A percentile compares a stretch with the other conserved stretches of the same genome.
Conservation (phyloP, 1,140 invertebrate genomes). For the Drosophila athabasca region DNA sequence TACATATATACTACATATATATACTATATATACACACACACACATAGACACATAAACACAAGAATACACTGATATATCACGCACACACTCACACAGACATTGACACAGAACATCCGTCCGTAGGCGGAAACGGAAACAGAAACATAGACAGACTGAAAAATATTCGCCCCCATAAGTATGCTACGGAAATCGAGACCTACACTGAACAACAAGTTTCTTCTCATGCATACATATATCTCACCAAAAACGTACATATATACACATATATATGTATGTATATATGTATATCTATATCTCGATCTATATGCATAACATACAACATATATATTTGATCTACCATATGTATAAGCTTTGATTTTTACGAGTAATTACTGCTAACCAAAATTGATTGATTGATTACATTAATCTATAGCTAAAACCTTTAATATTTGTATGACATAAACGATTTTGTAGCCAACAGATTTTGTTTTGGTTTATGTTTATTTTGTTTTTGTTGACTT, state of each 20-base stretch:
- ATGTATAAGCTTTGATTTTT: conserved; percentile 25
- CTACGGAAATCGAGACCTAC: conserved; percentile 16
- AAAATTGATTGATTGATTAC: conserved; percentile 4
- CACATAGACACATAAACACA: conserved; percentile 11
- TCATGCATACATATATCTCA: conserved; percentile 15
- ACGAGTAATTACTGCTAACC: conserved; percentile 22
- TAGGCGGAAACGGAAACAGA: conserved; percentile 11
- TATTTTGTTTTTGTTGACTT: not conserved
- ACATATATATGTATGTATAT: conserved; percentile 39
- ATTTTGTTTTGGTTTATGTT: conserved; percentile 43
- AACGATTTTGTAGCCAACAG: conserved; percentile 31
- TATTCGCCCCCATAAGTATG: conserved; percentile 34
- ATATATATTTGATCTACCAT: conserved; percentile 46
- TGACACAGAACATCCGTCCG: conserved; percentile 14
- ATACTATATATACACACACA: not conserved
- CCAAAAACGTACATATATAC: conserved; percentile 38
- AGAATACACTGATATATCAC: too few relatives aligned
- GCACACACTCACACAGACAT: conserved; percentile 17
- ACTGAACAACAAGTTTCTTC: conserved; percentile 11
- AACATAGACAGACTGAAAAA: conserved; percentile 44
- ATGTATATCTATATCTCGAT: conserved; percentile 22
- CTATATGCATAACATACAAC: conserved; percentile 6
- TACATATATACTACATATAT: conserved; percentile 11
- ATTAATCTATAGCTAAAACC: conserved; percentile 29
- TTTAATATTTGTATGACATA: conserved; percentile 34